Conservation (phyloP, 2,888 invertebrate species). For the Machimus atricapillus region DNA sequence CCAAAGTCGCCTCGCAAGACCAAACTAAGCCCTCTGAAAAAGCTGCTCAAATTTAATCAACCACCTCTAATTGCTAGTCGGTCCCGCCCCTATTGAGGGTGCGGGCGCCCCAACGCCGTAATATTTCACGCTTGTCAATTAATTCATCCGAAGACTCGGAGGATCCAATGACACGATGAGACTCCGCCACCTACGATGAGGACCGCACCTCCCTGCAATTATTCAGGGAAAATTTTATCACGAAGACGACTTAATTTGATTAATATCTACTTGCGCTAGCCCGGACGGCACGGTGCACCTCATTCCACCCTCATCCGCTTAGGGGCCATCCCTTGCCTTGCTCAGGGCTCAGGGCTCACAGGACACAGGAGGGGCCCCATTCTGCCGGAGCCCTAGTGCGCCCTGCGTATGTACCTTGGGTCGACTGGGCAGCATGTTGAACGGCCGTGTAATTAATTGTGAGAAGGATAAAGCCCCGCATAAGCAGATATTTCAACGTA, state of each 20-base stretch:
- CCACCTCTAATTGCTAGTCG: not conserved
- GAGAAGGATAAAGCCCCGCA: slow-evolving; percentile 40
- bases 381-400: not conserved
- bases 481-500: slow-evolving; percentile 1
- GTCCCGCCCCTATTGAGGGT: not conserved
- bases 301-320: not conserved
- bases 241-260: slow-evolving; percentile 34
- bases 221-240: slow-evolving; percentile 36
- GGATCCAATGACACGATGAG: slow-evolving; percentile 31
- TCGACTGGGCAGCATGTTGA: slow-evolving; percentile 17
- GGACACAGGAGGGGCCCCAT: not conserved
- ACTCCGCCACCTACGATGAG: not conserved
- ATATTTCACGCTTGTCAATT: slow-evolving; percentile 36
- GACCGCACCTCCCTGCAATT: not conserved
- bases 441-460: slow-evolving; percentile 46
- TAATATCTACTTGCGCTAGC: slow-evolving; percentile 34
- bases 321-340: not conserved
- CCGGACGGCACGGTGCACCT: not conserved
- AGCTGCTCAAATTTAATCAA: slow-evolving; percentile 27
- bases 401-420: not conserved
- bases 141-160: slow-evolving; percentile 23
- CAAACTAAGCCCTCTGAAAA: not conserved
- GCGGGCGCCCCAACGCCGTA: not conserved
- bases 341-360: not conserved
- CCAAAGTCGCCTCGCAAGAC: not conserved